Evolutionary conservation across 1,140 invertebrate genomes (phyloP), one percentile per base, ranked within the genome.

Genomic region (Macrobrachium rosenbergii): DNA sequence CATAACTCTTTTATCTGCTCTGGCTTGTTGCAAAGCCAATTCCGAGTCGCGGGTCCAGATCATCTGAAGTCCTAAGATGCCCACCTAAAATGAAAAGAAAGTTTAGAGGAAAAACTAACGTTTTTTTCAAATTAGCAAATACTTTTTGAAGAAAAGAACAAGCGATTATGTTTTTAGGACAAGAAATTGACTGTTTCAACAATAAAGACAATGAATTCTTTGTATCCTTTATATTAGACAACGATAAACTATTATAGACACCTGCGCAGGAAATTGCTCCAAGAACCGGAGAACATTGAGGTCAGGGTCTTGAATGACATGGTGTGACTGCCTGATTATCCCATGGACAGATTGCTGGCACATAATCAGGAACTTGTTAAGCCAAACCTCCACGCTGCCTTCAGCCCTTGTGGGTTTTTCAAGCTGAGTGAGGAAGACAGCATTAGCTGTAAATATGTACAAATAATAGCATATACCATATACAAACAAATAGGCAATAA

Each of bases 381-480:
- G 93, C 98, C 98, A 99, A 0, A 96, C 95, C 93, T 99, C 98
- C 1, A 99, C 98, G n/a, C 97, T 98, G 58, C 98, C 98, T 91
- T 99, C 97, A 1, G 98, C 98, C 84, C 97, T 94, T 0, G 99
- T 97, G 5, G 96, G 95, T 89, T 96, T 95, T 91, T 99, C 97
- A 45, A 99, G 92, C 93, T 96, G 93, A 58, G 17, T 52, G 52
- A 52, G 52, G 52, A 52, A 52, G 52, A 52, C 0, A 10, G 52
- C 52, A 52, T 52, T 5, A 52, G 7, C 12, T 52, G 12, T 52
- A 2, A 10, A 12, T 37, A 37, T 37, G 52, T 52, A 12, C 12
- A 52, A 52, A 12, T 8, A 10, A 52, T 52, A 52, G 52, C 52
- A 52, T 52, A 52, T 52, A 5, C 12, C 52, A 52, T 52, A 52